phyloP scores from a whole-genome alignment of 2,113 vertebrate species.

The Spermophilus dauricus region DNA sequence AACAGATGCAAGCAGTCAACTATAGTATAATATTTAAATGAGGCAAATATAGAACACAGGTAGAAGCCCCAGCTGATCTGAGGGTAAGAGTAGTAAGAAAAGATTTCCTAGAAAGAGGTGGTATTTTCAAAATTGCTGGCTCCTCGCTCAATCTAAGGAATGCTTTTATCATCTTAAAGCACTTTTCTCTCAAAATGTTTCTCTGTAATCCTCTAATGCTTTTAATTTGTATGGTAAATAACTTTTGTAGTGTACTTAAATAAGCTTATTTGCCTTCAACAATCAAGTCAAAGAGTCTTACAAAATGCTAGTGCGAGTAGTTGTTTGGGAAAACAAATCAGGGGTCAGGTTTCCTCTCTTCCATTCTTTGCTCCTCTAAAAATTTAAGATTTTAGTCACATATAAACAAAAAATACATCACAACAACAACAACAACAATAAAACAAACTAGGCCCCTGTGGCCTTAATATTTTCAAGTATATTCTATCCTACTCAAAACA shows the following conservation, averaged over 20 bases:
- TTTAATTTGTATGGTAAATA: conserved; percentile 36
- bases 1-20: not conserved
- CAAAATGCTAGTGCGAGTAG: not conserved
- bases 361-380: conserved; percentile 36
- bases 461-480: not conserved
- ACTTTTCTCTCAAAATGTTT: conserved; percentile 46
- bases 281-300: not conserved
- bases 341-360: not conserved
- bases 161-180: conserved; percentile 36
- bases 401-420: not conserved
- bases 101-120: conserved; percentile 31
- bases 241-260: not conserved
- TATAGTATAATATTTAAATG: not conserved
- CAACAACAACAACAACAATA: not conserved
- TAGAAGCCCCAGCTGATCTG: not conserved
- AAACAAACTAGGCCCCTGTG: not conserved
- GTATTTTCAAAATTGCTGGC: conserved; percentile 50
- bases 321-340: conserved; percentile 26
- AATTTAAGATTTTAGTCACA: conserved; percentile 32
- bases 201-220: not conserved
- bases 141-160: conserved; percentile 28
- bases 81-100: conserved; percentile 27
- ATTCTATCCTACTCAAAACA: conserved; percentile 26
- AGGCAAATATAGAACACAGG: not conserved
- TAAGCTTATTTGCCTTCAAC: conserved; percentile 3